Percentiles rank a stretch among this genome's conserved stretches.
Conservation (phyloP, 2,888 invertebrate species). For the Bellardia bayeri region DNA sequence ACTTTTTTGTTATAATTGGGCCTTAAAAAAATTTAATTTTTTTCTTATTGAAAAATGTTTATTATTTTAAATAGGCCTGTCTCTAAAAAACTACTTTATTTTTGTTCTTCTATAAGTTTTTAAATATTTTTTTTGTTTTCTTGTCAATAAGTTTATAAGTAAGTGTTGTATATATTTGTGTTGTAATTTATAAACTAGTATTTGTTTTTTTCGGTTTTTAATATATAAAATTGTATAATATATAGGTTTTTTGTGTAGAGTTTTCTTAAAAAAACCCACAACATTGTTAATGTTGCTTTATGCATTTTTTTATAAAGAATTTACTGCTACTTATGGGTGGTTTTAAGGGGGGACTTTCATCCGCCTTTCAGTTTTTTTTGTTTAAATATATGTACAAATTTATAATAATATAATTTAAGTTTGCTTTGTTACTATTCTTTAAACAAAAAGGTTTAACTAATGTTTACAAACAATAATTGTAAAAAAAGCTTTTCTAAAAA, state of each 20-base stretch:
- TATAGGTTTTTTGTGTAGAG: slow-evolving; percentile 71
- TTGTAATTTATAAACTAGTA: slow-evolving; percentile 62
- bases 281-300: slow-evolving; percentile 50
- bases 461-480: background rate
- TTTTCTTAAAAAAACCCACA: slow-evolving; percentile 66
- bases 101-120: slow-evolving; percentile 40
- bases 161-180: slow-evolving; percentile 70
- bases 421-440: background rate
- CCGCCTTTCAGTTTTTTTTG: slow-evolving; percentile 80
- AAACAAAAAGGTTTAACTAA: background rate
- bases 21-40: slow-evolving; percentile 65
- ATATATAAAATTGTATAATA: slow-evolving; percentile 73
- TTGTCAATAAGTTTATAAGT: slow-evolving; percentile 59
- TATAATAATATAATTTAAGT: slow-evolving; percentile 38
- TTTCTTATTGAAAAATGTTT: slow-evolving; percentile 53
- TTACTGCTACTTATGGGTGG: slow-evolving; percentile 75
- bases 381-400: slow-evolving; percentile 75
- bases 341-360: slow-evolving; percentile 83
- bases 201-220: slow-evolving; percentile 44
- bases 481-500: background rate
- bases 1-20: slow-evolving; percentile 46
- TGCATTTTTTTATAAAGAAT: slow-evolving; percentile 66
- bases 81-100: slow-evolving; percentile 64
- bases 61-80: slow-evolving; percentile 63
- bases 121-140: slow-evolving; percentile 49